These are phyloP conservation scores for Platichthys stellatus DNA, from an alignment of 2,113 vertebrate genomes.

Conservation along the genomic window DNA sequence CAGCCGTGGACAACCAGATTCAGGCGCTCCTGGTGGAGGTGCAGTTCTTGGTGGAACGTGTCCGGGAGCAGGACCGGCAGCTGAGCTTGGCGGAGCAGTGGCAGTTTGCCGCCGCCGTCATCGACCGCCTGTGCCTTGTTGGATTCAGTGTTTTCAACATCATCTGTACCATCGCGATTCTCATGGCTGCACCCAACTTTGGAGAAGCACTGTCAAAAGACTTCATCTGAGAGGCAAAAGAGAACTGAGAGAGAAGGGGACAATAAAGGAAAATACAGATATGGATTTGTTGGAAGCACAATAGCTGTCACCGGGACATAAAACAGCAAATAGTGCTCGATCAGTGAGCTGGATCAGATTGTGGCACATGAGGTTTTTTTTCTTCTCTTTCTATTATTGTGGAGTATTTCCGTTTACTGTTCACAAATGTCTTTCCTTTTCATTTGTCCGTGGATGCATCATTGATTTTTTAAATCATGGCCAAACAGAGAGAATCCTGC, in stretches of 20 bases:
- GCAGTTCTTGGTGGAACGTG: constrained; percentile 79
- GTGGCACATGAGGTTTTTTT: not conserved
- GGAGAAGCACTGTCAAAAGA: constrained; percentile 85
- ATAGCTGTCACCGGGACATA: constrained; percentile 20
- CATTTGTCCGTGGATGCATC: not conserved
- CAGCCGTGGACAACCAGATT: constrained; percentile 83
- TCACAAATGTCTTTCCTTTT: not conserved
- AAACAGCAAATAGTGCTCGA: constrained; percentile 17
- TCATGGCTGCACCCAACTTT: constrained; percentile 86
- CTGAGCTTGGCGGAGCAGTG: constrained; percentile 80
- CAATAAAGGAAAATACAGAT: not conserved
- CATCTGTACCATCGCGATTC: constrained; percentile 86
- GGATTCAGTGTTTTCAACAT: constrained; percentile 87
- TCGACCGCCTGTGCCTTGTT: constrained; percentile 84
- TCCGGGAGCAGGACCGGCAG: constrained; percentile 82
- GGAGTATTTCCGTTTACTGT: constrained; percentile 1
- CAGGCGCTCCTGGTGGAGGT: constrained; percentile 82
- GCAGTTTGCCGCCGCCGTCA: constrained; percentile 85
- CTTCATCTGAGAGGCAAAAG: constrained; percentile 76
- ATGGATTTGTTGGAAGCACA: constrained; percentile 58
- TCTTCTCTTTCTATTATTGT: not conserved
- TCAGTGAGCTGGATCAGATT: not conserved
- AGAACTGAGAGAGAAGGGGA: no score
- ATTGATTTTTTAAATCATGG: not conserved
- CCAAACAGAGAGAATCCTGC: not conserved